These are phyloP conservation scores for Colinus virginianus DNA, from an alignment of 2,113 vertebrate species.

Conservation along the genomic window DNA sequence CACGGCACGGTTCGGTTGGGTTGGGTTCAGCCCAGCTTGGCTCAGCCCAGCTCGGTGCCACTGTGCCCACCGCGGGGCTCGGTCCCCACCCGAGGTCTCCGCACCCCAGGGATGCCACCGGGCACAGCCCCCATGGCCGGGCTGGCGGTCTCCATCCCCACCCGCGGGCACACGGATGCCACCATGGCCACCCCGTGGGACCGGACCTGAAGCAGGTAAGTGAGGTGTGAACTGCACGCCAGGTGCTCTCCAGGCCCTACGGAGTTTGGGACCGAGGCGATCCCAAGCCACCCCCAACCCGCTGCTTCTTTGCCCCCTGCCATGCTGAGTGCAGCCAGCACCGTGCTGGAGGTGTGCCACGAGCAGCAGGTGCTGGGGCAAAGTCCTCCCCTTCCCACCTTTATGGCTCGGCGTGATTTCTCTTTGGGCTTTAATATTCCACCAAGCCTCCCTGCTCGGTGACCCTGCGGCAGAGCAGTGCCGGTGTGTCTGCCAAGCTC, in stretches of 20 bases:
- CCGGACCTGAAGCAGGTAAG: no score
- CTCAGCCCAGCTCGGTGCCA: neutral
- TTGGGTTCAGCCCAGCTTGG: neutral
- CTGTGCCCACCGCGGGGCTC: neutral
- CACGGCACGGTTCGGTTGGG: accelerated
- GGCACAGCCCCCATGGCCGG: neutral
- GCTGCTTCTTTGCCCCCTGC: neutral
- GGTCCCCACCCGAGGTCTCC: neutral
- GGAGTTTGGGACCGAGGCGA: neutral
- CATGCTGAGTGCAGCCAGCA: no score
- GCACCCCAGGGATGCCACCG: neutral
- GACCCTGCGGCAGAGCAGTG: neutral
- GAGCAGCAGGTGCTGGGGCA: neutral
- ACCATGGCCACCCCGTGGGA: neutral
- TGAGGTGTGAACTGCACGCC: neutral
- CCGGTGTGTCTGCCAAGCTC: accelerated
- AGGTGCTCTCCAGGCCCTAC: neutral
- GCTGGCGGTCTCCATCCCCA: neutral
- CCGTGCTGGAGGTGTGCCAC: neutral
- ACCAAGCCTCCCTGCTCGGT: neutral
- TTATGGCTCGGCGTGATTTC: slow-evolving; percentile 46
- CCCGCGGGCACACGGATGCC: neutral
- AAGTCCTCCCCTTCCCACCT: slow-evolving; percentile 53
- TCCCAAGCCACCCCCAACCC: neutral
- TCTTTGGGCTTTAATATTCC: slow-evolving; percentile 53